A percentile compares a stretch with the other conserved stretches of the same genome.
These are phyloP conservation scores for Seladonia tumulorum DNA, from an alignment of 2,888 invertebrate genomes.

Conservation along the genomic window DNA sequence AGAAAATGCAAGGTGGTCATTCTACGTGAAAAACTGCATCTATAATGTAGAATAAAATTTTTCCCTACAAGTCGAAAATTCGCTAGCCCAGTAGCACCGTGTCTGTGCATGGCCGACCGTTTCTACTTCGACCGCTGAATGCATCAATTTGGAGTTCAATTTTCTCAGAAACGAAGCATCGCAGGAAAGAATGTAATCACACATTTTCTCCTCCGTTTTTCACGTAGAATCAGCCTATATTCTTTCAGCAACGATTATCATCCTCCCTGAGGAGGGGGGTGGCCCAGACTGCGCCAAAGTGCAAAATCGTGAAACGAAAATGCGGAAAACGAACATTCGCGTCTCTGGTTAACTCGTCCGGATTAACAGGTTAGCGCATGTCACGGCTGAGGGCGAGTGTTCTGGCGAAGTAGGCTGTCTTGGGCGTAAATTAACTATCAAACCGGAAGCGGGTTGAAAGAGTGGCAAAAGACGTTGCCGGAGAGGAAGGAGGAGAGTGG, in stretches of 20 bases:
- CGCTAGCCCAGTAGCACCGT: background rate
- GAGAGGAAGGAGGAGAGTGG: conserved; percentile 5
- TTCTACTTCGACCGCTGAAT: background rate
- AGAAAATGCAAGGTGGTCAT: background rate
- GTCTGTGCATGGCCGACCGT: background rate
- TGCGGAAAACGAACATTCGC: background rate
- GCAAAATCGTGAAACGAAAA: background rate
- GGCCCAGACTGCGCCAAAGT: background rate
- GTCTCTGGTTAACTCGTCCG: background rate
- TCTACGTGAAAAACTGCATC: background rate
- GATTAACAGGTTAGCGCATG: background rate
- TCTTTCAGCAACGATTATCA: background rate
- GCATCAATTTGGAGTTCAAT: background rate
- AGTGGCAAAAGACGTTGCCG: background rate
- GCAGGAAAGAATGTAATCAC: background rate
- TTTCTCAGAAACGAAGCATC: background rate
- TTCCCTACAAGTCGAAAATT: background rate
- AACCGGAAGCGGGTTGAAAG: conserved; percentile 25
- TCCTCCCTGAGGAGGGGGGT: background rate
- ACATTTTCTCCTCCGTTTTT: background rate
- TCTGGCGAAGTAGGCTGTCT: conserved; percentile 20
- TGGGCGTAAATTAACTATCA: conserved; percentile 37
- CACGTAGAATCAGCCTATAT: background rate
- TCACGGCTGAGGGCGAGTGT: background rate
- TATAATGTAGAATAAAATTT: background rate